phyloP scores from a whole-genome alignment of 1,140 invertebrate species.

The Brachystomella parvula region DNA sequence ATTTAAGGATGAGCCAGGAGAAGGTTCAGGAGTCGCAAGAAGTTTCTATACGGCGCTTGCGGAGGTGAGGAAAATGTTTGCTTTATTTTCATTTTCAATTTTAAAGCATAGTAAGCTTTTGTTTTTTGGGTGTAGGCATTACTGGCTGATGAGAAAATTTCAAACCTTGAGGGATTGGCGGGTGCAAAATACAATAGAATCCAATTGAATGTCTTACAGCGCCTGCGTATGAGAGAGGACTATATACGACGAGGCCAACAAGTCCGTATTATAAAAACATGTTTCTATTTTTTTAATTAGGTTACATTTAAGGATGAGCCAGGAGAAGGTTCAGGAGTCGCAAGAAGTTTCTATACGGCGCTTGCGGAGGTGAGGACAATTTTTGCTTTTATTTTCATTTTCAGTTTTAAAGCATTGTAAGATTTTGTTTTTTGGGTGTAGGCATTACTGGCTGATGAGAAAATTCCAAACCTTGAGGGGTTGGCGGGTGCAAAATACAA shows the following conservation, averaged over 20 bases:
- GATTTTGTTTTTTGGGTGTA: slow-evolving; percentile 41
- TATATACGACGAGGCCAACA: slow-evolving; percentile 44
- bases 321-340: slow-evolving; percentile 97
- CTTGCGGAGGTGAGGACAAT: slow-evolving; percentile 69
- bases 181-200: slow-evolving; percentile 47
- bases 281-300: too few species aligned
- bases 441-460: slow-evolving; percentile 84
- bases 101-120: slow-evolving; percentile 4
- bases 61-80: slow-evolving; percentile 58
- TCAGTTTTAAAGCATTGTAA: too few species aligned
- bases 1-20: slow-evolving; percentile 99
- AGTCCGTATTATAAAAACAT: slow-evolving; percentile 39
- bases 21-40: slow-evolving; percentile 94
- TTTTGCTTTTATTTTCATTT: too few species aligned
- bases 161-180: slow-evolving; percentile 64
- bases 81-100: too few species aligned
- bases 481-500: slow-evolving; percentile 46
- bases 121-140: slow-evolving; percentile 63
- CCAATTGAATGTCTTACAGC: slow-evolving; percentile 52
- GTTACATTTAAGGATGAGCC: slow-evolving; percentile 98
- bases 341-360: slow-evolving; percentile 95
- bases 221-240: slow-evolving; percentile 48
- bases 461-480: slow-evolving; percentile 81
- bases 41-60: slow-evolving; percentile 98
- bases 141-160: slow-evolving; percentile 84